Conservation (phyloP, 2,888 invertebrate species). For the Nomada flava region DNA sequence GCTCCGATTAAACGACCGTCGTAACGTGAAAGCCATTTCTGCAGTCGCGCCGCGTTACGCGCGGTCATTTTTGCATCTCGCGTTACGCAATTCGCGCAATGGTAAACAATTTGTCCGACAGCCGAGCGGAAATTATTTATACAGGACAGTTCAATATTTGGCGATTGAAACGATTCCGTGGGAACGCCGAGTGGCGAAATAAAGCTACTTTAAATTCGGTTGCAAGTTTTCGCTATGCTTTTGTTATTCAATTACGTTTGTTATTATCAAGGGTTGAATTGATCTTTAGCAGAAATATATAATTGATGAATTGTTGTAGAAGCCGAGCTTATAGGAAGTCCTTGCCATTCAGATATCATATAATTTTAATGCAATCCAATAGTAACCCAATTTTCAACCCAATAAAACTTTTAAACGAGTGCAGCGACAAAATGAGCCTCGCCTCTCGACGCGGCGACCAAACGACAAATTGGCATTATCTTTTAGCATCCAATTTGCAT, state of each 20-base stretch:
- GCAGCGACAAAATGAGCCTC: neutral
- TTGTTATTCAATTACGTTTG: neutral
- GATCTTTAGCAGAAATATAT: no score
- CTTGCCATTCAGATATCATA: no score
- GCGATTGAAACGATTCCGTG: no score
- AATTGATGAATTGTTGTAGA: neutral
- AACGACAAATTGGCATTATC: conserved; percentile 48
- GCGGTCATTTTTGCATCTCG: neutral
- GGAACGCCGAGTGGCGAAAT: neutral
- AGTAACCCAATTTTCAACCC: no score
- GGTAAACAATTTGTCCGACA: neutral
- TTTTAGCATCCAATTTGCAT: neutral
- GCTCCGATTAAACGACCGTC: neutral
- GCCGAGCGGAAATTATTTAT: neutral
- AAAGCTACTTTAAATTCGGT: neutral
- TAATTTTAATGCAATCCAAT: no score
- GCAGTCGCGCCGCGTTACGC: neutral
- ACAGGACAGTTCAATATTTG: neutral
- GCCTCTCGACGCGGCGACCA: conserved; percentile 20
- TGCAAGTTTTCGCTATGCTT: neutral
- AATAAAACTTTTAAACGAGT: neutral
- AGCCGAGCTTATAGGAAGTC: no score
- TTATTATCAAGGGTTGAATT: no score
- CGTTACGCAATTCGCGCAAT: neutral
- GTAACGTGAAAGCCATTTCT: conserved; percentile 7